phyloP scores from a whole-genome alignment of 2,888 invertebrate genomes.

The Eueremaeus valkanovi region DNA sequence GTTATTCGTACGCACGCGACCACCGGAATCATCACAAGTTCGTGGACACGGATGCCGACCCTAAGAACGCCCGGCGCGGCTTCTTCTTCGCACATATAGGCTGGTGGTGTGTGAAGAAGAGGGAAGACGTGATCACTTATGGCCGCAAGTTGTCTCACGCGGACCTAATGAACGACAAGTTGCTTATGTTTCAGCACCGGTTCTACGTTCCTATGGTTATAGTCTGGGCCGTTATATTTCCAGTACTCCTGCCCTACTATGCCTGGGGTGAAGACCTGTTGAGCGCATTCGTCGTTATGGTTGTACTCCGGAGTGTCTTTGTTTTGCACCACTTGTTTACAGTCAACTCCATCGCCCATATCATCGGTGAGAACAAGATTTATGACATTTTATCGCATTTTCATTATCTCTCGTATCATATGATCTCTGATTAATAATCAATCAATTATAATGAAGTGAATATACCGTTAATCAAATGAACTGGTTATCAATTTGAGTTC shows the following conservation, averaged over 20 bases:
- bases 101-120: constrained; percentile 38
- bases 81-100: constrained; percentile 40
- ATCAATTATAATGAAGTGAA: no score
- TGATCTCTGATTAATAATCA: no score
- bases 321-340: constrained; percentile 34
- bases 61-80: constrained; percentile 39
- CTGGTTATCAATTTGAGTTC: no score
- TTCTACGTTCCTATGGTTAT: constrained; percentile 36
- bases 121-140: neutral
- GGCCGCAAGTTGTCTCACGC: constrained; percentile 21
- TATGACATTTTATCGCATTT: no score
- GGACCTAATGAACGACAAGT: constrained; percentile 21
- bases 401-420: no score
- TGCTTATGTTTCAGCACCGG: constrained; percentile 17
- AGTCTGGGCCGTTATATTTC: constrained; percentile 33
- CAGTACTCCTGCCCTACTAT: constrained; percentile 33
- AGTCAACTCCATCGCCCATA: constrained; percentile 38
- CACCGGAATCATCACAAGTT: constrained; percentile 42
- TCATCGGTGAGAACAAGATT: constrained; percentile 32
- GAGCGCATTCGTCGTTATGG: constrained; percentile 29
- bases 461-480: no score
- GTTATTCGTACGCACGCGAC: constrained; percentile 35
- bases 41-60: constrained; percentile 38
- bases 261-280: constrained; percentile 29
- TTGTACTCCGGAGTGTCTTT: neutral